A percentile compares a stretch with the other conserved stretches of the same genome.
Evolutionary conservation across 2,113 vertebrate genomes (phyloP).

Genomic region (Limnothrissa miodon): DNA sequence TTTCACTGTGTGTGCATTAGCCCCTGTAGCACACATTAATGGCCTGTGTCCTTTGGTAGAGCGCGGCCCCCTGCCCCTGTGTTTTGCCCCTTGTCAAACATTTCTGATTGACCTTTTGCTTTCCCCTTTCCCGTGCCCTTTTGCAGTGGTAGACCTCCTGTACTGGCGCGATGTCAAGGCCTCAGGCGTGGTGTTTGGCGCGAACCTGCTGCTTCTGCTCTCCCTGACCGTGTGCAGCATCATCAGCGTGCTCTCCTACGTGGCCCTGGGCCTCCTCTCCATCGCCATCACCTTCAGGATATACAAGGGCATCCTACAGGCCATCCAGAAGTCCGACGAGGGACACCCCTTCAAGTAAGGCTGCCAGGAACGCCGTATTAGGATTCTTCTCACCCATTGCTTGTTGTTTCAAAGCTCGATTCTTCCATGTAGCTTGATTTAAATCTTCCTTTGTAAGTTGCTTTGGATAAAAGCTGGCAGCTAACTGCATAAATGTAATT

Average conservation of each 20-base stretch:
- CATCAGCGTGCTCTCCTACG: conserved; percentile 90
- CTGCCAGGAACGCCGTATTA: too few relatives aligned
- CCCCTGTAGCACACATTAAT: background rate
- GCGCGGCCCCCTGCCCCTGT: background rate
- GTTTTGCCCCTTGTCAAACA: background rate
- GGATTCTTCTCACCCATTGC: too few relatives aligned
- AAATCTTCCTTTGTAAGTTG: too few relatives aligned
- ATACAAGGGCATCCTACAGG: conserved; percentile 96
- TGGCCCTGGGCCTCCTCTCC: conserved; percentile 90
- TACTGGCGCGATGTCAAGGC: conserved; percentile 97
- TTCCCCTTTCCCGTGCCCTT: conserved; percentile 34
- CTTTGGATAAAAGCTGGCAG: too few relatives aligned
- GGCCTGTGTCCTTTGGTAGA: background rate
- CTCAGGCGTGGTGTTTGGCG: conserved; percentile 91
- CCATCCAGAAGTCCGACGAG: conserved; percentile 95
- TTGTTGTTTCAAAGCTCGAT: too few relatives aligned
- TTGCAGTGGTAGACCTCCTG: conserved; percentile 92
- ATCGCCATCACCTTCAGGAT: conserved; percentile 96
- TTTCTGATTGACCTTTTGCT: background rate
- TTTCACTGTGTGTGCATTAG: background rate
- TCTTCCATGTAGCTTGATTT: too few relatives aligned
- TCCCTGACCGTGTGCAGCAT: conserved; percentile 95
- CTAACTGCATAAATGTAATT: too few relatives aligned
- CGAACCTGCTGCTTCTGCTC: conserved; percentile 89
- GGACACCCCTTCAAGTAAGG: conserved; percentile 97